Base-by-base conservation (phyloP, 2,797 vertebrate genomes). In the Chloroceryle amazona region DNA sequence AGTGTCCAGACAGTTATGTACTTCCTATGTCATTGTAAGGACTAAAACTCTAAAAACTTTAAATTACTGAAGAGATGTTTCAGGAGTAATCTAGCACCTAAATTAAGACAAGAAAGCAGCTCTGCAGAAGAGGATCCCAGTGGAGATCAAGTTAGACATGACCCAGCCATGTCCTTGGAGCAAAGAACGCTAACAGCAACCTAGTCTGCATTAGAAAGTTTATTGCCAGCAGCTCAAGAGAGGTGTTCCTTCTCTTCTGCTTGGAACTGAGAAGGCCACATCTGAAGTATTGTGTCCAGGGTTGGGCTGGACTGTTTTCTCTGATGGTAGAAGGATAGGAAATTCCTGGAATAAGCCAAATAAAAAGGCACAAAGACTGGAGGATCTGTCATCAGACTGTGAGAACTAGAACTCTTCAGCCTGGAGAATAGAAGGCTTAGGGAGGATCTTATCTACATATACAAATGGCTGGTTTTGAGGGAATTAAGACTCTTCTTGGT, bases 401-500 rank as follows among this genome's bases (percentile, higher is more conserved):
- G 61, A 55, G 8, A 86, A 3, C 6, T 75, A n/a, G 26, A 8
- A 37, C 21, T 49, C 9, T 49, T 49, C 25, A 49, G 23, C 47
- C 47, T 25, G 47, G 23, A 49, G 47, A 49, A 49, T 26, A 49
- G 13, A 6, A 18, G 11, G 3, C 16, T 68, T 2, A 1, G 16
- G 1, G 6, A 2, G 3, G 1, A 8, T 37, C n/a, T 68, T 65
- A 22, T 4, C 11, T 41, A 12, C 22, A 3, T 26, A 18, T n/a
- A n/a, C 0, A 47, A 68, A 61, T 21, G 16, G 1, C 5, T 66
- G 11, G 1, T 41, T 83, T 47, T 60, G 58, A 72, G 17, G 25
- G 13, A 74, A 58, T 17, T 35, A 81, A 57, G 26, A 29, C n/a
- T 60, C 9, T 74, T 81, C 15, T n/a, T 11, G 2, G 26, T 61